Evolutionary conservation across 2,888 invertebrate species (phyloP), one percentile per base, ranked within the genome.

Genomic region (Chaitophorus viminalis): DNA sequence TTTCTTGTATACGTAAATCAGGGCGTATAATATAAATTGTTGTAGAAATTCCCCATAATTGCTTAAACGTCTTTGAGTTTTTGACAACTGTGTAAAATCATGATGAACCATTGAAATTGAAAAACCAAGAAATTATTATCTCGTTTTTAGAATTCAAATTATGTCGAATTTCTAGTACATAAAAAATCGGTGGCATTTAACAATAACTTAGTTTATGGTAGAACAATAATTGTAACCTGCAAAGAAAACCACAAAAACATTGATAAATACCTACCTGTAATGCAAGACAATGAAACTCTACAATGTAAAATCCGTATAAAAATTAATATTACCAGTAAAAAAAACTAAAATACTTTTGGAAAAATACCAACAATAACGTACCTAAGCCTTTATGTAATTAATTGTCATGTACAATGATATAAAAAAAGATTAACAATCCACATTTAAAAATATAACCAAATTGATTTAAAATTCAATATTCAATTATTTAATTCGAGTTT

Each of bases 121-220:
- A 31, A n/a, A n/a, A n/a, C n/a, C n/a, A n/a, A 77, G 31, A 77
- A 46, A 52, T 77, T 52, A 76, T 76, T 76, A 76, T 76, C 29
- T 52, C 77, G 52, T 77, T 21, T 52, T 31, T 29, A 52, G 52
- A 52, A 31, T 25, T 39, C 52, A 18, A 77, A 77, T 77, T 77
- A 77, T 77, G 52, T 76, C 29, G 21, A 21, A 77, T 77, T 52
- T 77, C 29, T 77, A 31, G 77, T 77, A 31, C 46, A 39, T 14
- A 46, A 29, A 36, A 77, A 77, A 52, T 77, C 31, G 52, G 31
- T 52, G 52, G 21, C 6, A 60, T 25, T 18, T 25, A 60, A 60
- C 25, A 21, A 60, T 60, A 60, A 60, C 0, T 60, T 25, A 60
- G 25, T 60, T 60, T 25, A 25, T 25, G 60, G 60, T 21, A 60